These are phyloP conservation scores for Podotricha telesiphe DNA, from an alignment of 2,888 invertebrate species.

Conservation along the genomic window DNA sequence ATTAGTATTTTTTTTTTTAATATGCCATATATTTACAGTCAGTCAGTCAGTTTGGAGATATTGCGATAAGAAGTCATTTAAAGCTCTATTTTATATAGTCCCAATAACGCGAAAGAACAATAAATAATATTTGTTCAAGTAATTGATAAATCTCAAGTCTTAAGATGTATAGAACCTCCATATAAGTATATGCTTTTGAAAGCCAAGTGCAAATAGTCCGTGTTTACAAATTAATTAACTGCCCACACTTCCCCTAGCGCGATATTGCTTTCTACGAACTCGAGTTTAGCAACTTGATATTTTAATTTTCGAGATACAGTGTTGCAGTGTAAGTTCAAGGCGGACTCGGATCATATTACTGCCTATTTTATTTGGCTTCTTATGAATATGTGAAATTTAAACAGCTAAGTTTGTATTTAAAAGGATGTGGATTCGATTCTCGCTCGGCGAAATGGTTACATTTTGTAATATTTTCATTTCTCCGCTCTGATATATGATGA, in stretches of 20 bases:
- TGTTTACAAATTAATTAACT: constrained; percentile 33
- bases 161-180: constrained; percentile 11
- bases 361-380: constrained; percentile 44
- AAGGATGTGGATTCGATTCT: no score
- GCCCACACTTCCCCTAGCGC: constrained; percentile 31
- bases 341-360: constrained; percentile 47
- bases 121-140: constrained; percentile 5
- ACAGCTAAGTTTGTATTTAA: constrained; percentile 8
- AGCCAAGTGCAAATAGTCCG: constrained; percentile 25
- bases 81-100: background rate
- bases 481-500: no score
- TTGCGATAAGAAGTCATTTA: background rate
- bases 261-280: constrained; percentile 65
- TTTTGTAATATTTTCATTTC: no score
- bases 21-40: background rate
- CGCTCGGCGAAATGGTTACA: no score
- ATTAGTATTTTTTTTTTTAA: background rate
- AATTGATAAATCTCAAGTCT: constrained; percentile 10
- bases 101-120: background rate
- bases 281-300: constrained; percentile 65
- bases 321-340: constrained; percentile 61
- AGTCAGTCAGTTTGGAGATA: background rate
- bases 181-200: constrained; percentile 3
- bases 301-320: constrained; percentile 57
- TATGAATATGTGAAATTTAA: constrained; percentile 23